Conservation (phyloP, 1,140 invertebrate genomes). For the Grapholita molesta region DNA sequence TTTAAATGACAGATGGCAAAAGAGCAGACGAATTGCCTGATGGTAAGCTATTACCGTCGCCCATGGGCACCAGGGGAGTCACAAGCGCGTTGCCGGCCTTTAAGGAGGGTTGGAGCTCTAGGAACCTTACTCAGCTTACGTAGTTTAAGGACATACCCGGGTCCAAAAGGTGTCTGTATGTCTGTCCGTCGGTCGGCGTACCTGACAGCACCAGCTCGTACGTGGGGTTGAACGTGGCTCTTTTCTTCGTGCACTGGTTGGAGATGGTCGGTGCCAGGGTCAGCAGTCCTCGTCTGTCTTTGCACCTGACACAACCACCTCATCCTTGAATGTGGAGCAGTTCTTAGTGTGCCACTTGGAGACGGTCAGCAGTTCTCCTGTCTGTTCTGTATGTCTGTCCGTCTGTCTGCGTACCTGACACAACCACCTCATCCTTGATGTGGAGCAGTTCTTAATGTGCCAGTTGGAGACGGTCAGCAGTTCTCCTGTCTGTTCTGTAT, state of each 20-base stretch:
- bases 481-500: too few species aligned
- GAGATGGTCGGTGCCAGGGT: conserved; percentile 84
- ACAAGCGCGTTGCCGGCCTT: too few species aligned
- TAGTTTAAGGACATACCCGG: too few species aligned
- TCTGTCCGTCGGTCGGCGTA: conserved; percentile 80
- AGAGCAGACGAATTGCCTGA: too few species aligned
- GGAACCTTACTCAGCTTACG: too few species aligned
- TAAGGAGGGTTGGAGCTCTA: too few species aligned
- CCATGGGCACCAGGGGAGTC: too few species aligned
- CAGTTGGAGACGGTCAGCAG: conserved; percentile 83
- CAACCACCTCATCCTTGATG: conserved; percentile 95
- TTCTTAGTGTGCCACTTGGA: conserved; percentile 93
- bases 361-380: conserved; percentile 83
- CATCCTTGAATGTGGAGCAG: too few species aligned
- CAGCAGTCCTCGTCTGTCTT: conserved; percentile 82
- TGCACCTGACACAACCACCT: too few species aligned
- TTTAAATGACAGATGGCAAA: too few species aligned
- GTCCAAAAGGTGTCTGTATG: neutral
- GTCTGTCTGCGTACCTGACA: conserved; percentile 79
- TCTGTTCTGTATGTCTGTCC: conserved; percentile 86
- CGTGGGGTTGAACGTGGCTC: conserved; percentile 95
- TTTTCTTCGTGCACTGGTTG: conserved; percentile 96
- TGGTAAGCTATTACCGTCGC: too few species aligned
- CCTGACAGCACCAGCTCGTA: conserved; percentile 94
- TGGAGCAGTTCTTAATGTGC: conserved; percentile 95